phyloP scores from a whole-genome alignment of 2,888 invertebrate genomes.

The Timema cristinae region DNA sequence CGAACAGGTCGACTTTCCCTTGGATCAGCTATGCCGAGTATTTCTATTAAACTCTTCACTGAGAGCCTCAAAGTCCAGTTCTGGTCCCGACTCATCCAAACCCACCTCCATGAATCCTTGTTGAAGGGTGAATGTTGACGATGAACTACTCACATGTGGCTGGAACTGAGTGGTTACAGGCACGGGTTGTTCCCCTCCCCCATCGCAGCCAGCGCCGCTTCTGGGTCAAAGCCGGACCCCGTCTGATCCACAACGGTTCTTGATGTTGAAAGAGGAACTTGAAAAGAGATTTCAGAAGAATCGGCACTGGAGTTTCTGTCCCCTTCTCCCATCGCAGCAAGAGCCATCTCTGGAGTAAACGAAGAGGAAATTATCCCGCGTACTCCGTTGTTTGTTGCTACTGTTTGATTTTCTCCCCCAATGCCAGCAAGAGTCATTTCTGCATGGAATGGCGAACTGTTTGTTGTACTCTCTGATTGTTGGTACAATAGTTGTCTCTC shows the following conservation, averaged over 20 bases:
- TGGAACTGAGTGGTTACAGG: slow-evolving; percentile 8
- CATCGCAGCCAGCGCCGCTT: slow-evolving; percentile 26
- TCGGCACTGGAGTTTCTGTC: slow-evolving; percentile 11
- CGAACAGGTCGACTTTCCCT: not conserved
- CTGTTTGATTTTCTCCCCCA: slow-evolving; percentile 23
- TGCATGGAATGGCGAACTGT: slow-evolving; percentile 19
- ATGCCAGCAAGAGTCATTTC: slow-evolving; percentile 25
- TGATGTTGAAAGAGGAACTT: not conserved
- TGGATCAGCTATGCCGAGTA: slow-evolving; percentile 36
- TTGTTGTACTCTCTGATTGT: no score
- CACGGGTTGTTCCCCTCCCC: slow-evolving; percentile 16
- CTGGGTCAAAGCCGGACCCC: slow-evolving; percentile 22
- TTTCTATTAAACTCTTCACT: slow-evolving; percentile 44
- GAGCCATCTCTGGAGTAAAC: slow-evolving; percentile 25
- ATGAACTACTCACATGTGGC: slow-evolving; percentile 4
- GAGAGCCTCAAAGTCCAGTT: slow-evolving; percentile 43
- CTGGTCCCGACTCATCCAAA: slow-evolving; percentile 32
- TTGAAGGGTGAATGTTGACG: slow-evolving; percentile 17
- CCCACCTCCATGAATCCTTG: slow-evolving; percentile 26
- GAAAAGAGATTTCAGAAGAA: slow-evolving; percentile 13
- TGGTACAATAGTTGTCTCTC: no score
- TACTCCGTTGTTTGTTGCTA: no score
- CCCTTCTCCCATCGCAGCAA: slow-evolving; percentile 25
- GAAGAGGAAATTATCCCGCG: not conserved
- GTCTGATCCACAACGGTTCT: not conserved